Evolutionary conservation across 2,797 vertebrate genomes (phyloP), one percentile per base, ranked within the genome.

Genomic region (Macrochelys suwanniensis): DNA sequence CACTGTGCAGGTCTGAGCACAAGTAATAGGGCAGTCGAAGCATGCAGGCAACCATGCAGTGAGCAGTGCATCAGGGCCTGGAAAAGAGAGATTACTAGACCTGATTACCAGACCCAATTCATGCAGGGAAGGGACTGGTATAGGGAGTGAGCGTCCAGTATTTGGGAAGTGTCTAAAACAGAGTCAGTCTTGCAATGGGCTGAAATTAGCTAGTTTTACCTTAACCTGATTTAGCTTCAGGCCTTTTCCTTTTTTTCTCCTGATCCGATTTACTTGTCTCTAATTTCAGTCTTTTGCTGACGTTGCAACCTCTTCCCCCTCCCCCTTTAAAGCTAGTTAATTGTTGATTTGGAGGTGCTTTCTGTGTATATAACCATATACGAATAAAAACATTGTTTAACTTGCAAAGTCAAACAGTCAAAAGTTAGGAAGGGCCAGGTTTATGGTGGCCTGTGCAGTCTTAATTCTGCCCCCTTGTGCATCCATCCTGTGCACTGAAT

Each of bases 381-480:
- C 93, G 95, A 96, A 89, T 59, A 85, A 88, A 68, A 85, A 95
- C 88, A 37, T 84, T 84, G 74, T 95, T 82, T 79, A 95, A 94
- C 92, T 96, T 97, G 96, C 97, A 74, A 88, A 33, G 92, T 49
- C 45, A 28, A 47, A 74, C 10, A 71, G 5, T 47, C 42, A 47
- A 15, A 76, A 26, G 26, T 47, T 76, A 49, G 26, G 89, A 94
- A 86, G 80, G 93, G 88, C 78, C 83, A 94, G 61, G 80, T 93
- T 96, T 80, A 0, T 31, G 89, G 95, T 96, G 96, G 97, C 93
- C 92, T 91, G 84, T 91, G 56, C 94, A 56, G 82, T 92, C 89
- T 87, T 76, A 84, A 80, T 95, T 91, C 94, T 94, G 50, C 59
- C n/a, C 7, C 7, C 51, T 47, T 28, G 33, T 81, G 42, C 4